Evolutionary conservation across 1,140 invertebrate species (phyloP).

Genomic region (Meteorus sp.): DNA sequence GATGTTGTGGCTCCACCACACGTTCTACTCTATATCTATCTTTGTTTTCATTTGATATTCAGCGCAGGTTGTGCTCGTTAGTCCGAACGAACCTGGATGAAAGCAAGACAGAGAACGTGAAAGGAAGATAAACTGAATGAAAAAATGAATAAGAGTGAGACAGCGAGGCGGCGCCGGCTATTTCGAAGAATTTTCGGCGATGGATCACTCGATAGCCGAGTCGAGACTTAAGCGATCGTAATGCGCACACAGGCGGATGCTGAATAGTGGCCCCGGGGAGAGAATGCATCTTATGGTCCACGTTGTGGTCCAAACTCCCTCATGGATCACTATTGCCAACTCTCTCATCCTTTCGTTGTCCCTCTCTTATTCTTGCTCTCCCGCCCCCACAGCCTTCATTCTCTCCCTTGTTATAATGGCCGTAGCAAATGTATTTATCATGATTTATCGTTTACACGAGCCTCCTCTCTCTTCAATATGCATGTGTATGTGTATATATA

Average conservation of each 20-base stretch:
- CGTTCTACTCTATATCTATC: too few relatives aligned
- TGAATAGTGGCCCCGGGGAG: slow-evolving; percentile 43
- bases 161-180: slow-evolving; percentile 27
- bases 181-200: slow-evolving; percentile 50
- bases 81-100: slow-evolving; percentile 15
- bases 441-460: slow-evolving; percentile 58
- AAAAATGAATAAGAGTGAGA: neutral
- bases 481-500: slow-evolving; percentile 13
- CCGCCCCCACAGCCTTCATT: slow-evolving; percentile 27
- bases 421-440: slow-evolving; percentile 55
- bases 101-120: neutral
- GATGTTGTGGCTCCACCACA: slow-evolving; percentile 1
- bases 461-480: slow-evolving; percentile 31
- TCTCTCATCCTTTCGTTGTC: slow-evolving; percentile 4
- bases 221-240: slow-evolving; percentile 55
- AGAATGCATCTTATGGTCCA: slow-evolving; percentile 25
- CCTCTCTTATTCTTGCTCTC: slow-evolving; percentile 16
- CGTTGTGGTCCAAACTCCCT: slow-evolving; percentile 26
- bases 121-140: neutral
- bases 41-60: neutral
- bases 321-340: slow-evolving; percentile 14
- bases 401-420: slow-evolving; percentile 47
- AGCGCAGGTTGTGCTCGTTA: slow-evolving; percentile 23
- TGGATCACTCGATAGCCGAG: slow-evolving; percentile 52
- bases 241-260: slow-evolving; percentile 42